These are phyloP conservation scores for Fistularia tabacaria DNA, from an alignment of 2,797 vertebrate species.

Conservation along the genomic window DNA sequence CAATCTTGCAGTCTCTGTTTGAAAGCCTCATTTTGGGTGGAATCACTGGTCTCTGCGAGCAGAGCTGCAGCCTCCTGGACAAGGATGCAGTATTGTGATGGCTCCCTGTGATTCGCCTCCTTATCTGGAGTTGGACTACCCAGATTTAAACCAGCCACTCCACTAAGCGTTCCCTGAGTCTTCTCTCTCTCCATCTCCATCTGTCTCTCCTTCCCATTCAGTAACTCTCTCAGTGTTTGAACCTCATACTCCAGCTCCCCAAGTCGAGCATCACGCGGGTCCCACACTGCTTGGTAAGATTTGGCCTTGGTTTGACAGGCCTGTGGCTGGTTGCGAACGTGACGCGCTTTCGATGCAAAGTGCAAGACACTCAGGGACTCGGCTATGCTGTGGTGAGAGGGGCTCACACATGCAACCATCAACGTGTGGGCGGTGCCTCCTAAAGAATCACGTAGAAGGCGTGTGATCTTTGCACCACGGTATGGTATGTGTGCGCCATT, in stretches of 20 bases:
- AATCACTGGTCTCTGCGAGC: slow-evolving; percentile 67
- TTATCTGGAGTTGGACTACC: slow-evolving; percentile 59
- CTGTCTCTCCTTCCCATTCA: slow-evolving; percentile 75
- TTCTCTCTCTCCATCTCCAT: slow-evolving; percentile 34
- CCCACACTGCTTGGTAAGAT: slow-evolving; percentile 60
- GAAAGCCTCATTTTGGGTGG: slow-evolving; percentile 59
- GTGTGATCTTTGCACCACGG: slow-evolving; percentile 87
- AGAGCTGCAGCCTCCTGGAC: slow-evolving; percentile 78
- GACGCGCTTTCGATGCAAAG: slow-evolving; percentile 84
- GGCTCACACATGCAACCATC: slow-evolving; percentile 89
- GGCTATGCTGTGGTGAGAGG: slow-evolving; percentile 80
- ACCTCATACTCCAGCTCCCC: slow-evolving; percentile 84
- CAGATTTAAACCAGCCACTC: slow-evolving; percentile 37
- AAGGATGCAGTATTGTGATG: slow-evolving; percentile 67
- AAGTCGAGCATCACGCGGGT: slow-evolving; percentile 72
- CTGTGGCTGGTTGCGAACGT: slow-evolving; percentile 81
- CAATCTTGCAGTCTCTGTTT: slow-evolving; percentile 74
- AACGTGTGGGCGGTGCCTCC: slow-evolving; percentile 88
- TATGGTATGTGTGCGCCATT: slow-evolving; percentile 78
- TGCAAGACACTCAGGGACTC: slow-evolving; percentile 87
- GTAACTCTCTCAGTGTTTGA: slow-evolving; percentile 77
- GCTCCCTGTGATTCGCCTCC: slow-evolving; percentile 61
- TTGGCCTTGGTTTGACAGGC: slow-evolving; percentile 37
- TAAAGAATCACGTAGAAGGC: slow-evolving; percentile 87
- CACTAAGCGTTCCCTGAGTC: slow-evolving; percentile 12